Base-by-base conservation (phyloP, 2,797 vertebrate species). In the Hybognathus amarus region DNA sequence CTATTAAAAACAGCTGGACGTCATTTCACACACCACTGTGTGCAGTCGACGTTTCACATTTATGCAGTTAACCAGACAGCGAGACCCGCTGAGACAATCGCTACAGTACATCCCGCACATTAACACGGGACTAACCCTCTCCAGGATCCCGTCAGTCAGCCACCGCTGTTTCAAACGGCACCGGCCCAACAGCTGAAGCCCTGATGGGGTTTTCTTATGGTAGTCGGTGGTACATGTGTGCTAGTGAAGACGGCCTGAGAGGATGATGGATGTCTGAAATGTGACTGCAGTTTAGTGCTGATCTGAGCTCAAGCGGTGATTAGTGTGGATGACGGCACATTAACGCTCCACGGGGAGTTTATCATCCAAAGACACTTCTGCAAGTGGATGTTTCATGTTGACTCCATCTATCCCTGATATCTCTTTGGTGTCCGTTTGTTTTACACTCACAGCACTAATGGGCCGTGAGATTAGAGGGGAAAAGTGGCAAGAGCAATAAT, bases 71-170 rank as follows among this genome's bases (percentile, higher is more conserved):
- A 82, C 52, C 71, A 63, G 52, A 56, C 70, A 5, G 77, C 50
- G 47, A 79, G 70, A 82, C 85, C 80, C 27, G 81, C 84, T 79
- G 87, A 59, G 84, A 85, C 69, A 76, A 75, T 76, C 40, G 33
- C 82, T 73, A 61, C 83, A 63, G 84, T 27, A 80, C 24, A 78
- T 80, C 77, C 73, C 87, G 17, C 85, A 84, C 88, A 90, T 92
- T 92, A 93, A 90, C 92, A 88, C 87, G 13, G 67, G n/a, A 73
- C 11, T 63, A 69, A 54, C 89, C 40, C 91, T 86, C 90, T 13
- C 70, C 24, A 76, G 85, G 90, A 89, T 30, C 59, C 90, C 76
- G 85, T 84, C 90, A 89, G 30, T 92, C 91, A 88, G 38, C 61
- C 59, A 42, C 27, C 17, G 4, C 66, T 38, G 80, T 50, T 33